Conservation (phyloP, 2,113 vertebrate species). For the Bagarius yarrelli region DNA sequence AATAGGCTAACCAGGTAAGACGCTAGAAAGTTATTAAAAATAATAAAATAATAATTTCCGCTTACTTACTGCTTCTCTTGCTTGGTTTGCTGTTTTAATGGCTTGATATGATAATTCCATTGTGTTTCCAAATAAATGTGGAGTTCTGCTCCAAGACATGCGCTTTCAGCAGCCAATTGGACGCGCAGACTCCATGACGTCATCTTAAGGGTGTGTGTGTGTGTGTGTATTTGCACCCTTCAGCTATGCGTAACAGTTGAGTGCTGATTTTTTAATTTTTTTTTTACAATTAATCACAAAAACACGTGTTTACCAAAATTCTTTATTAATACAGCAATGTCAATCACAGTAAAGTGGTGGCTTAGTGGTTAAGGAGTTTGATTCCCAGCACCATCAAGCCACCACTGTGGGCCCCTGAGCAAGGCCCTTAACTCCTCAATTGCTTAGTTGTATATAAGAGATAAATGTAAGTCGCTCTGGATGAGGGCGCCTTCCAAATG, state of each 20-base stretch:
- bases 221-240: neutral
- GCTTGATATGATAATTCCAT: constrained; percentile 81
- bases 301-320: neutral
- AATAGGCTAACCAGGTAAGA: neutral
- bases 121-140: neutral
- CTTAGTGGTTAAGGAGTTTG: too few relatives aligned
- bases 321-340: neutral
- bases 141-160: neutral
- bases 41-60: neutral
- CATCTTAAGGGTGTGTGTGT: neutral
- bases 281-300: neutral
- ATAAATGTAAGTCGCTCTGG: too few relatives aligned
- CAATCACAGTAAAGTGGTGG: too few relatives aligned
- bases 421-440: too few relatives aligned
- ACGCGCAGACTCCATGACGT: neutral
- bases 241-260: neutral
- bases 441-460: too few relatives aligned
- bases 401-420: too few relatives aligned
- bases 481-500: too few relatives aligned
- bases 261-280: neutral
- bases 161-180: neutral
- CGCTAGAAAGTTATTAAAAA: neutral
- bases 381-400: too few relatives aligned
- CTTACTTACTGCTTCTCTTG: constrained; percentile 77
- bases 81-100: constrained; percentile 70